Percentiles rank a stretch among this genome's conserved stretches.
These are phyloP conservation scores for Bathybates hornii DNA, from an alignment of 2,113 vertebrate genomes.

Conservation along the genomic window DNA sequence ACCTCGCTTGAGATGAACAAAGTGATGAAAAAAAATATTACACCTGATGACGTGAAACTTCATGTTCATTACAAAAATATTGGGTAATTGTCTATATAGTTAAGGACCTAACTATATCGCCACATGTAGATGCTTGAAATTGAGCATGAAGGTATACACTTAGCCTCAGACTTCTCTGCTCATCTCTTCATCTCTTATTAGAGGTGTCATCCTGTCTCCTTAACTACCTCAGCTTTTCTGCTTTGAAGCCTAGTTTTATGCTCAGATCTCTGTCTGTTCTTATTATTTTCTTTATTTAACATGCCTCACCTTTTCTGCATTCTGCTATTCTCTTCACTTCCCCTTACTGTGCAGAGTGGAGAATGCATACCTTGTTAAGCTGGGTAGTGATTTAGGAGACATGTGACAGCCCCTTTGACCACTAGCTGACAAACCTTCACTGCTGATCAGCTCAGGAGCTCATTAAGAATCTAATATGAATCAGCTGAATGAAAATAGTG, in stretches of 20 bases:
- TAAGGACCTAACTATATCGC: neutral
- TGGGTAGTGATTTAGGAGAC: conserved; percentile 22
- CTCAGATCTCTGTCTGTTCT: neutral
- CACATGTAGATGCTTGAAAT: neutral
- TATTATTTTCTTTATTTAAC: neutral
- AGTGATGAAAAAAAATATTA: neutral
- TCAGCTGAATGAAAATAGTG: neutral
- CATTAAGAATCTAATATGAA: neutral
- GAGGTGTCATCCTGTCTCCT: neutral
- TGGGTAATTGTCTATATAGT: neutral
- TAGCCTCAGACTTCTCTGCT: neutral
- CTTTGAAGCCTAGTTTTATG: neutral
- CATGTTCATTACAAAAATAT: neutral
- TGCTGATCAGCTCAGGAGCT: conserved; percentile 17
- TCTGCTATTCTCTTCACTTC: neutral
- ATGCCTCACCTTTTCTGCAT: neutral
- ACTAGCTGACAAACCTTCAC: neutral
- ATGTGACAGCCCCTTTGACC: conserved; percentile 26
- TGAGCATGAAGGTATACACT: neutral
- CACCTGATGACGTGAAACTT: neutral
- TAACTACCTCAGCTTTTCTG: neutral
- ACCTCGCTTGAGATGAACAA: neutral
- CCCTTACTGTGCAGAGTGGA: neutral
- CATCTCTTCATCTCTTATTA: neutral
- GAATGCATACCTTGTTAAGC: conserved; percentile 24